Evolutionary conservation across 2,797 vertebrate species (phyloP).

Genomic region (Sebastiscus albofasciatus): DNA sequence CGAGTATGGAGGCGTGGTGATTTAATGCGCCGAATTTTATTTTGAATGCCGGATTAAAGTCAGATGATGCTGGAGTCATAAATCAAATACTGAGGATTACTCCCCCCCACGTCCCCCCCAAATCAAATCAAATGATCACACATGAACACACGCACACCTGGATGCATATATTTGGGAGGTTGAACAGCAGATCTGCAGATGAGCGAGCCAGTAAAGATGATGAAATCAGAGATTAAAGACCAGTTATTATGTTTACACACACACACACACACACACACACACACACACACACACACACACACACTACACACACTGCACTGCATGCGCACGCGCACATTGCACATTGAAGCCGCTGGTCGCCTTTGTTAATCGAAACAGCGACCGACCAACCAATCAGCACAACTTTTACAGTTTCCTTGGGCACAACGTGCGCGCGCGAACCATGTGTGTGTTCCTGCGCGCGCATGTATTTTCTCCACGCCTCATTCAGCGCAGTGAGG

Average conservation of each 20-base stretch:
- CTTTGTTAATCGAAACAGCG: background rate
- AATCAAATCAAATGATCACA: background rate
- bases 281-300: background rate
- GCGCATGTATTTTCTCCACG: slow-evolving; percentile 32
- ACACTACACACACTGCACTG: slow-evolving; percentile 1
- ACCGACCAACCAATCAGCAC: slow-evolving; percentile 34
- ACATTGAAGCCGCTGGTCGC: background rate
- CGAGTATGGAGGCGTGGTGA: background rate
- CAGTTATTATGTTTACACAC: slow-evolving; percentile 24
- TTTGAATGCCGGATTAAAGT: slow-evolving; percentile 52
- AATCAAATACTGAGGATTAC: slow-evolving; percentile 37
- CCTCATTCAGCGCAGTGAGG: slow-evolving; percentile 52
- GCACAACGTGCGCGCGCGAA: background rate
- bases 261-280: background rate
- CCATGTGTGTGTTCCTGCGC: slow-evolving; percentile 1
- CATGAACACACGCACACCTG: slow-evolving; percentile 9
- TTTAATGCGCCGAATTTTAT: slow-evolving; percentile 44
- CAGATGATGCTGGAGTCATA: slow-evolving; percentile 36
- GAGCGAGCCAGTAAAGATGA: slow-evolving; percentile 19
- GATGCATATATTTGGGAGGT: background rate
- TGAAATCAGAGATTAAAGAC: slow-evolving; percentile 38
- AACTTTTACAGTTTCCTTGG: slow-evolving; percentile 21
- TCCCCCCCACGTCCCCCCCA: background rate
- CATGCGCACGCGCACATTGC: background rate
- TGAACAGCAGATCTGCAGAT: slow-evolving; percentile 24